Evolutionary conservation across 2,888 invertebrate genomes (phyloP).

Genomic region (Chrysopilus asiliformis): DNA sequence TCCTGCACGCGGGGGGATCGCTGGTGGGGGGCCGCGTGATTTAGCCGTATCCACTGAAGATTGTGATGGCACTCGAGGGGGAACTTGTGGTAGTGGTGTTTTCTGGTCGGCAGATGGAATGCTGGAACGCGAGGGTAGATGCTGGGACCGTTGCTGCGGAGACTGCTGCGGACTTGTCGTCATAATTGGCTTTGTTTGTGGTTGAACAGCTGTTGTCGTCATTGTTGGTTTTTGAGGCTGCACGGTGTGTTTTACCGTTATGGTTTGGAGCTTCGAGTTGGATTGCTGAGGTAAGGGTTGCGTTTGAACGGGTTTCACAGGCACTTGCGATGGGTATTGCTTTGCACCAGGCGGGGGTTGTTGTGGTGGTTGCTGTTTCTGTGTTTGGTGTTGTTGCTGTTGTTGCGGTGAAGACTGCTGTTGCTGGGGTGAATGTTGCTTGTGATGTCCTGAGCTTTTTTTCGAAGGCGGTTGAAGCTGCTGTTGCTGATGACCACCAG

Average conservation of each 20-base stretch:
- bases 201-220: conserved; percentile 33
- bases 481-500: conserved; percentile 26
- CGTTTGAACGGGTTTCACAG: conserved; percentile 13
- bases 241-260: conserved; percentile 30
- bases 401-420: no score
- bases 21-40: conserved; percentile 30
- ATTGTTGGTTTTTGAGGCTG: conserved; percentile 32
- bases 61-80: conserved; percentile 32
- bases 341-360: conserved; percentile 10
- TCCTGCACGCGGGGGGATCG: conserved; percentile 33
- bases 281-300: conserved; percentile 21
- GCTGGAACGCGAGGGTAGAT: conserved; percentile 9
- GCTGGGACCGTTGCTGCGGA: conserved; percentile 6
- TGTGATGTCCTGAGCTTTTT: conserved; percentile 16
- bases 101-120: conserved; percentile 1
- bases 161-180: conserved; percentile 5
- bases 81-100: conserved; percentile 26
- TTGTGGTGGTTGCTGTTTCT: conserved; percentile 5
- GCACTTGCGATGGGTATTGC: conserved; percentile 13
- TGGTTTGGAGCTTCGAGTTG: conserved; percentile 21
- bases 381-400: conserved; percentile 17
- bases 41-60: conserved; percentile 23
- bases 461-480: conserved; percentile 15
- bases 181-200: conserved; percentile 20
- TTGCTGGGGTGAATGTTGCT: no score